Evolutionary conservation across 2,113 vertebrate species (phyloP).

Genomic region (Nycticorax nycticorax): DNA sequence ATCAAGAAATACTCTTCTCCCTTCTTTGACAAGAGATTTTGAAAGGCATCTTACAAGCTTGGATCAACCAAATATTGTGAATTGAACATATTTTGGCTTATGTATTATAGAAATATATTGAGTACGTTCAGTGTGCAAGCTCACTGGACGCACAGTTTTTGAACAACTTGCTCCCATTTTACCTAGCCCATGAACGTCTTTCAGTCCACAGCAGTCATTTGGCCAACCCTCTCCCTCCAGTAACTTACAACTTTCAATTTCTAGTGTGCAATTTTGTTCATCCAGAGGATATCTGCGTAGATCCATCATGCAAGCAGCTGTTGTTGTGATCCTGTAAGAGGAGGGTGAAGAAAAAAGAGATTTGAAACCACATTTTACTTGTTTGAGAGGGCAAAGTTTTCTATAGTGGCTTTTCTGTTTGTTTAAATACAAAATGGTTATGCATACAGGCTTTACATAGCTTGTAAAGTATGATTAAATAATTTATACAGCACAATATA

Average conservation of each 20-base stretch:
- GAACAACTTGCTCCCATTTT: background rate
- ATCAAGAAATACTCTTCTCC: background rate
- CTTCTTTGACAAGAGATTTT: background rate
- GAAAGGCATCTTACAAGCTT: background rate
- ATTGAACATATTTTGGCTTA: background rate
- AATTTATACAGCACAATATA: background rate
- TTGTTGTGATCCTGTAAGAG: conserved; percentile 87
- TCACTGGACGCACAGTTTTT: background rate
- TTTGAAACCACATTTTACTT: background rate
- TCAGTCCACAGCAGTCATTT: background rate
- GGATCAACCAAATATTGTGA: background rate
- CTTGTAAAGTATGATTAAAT: background rate
- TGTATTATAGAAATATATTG: background rate
- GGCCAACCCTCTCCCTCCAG: conserved; percentile 19
- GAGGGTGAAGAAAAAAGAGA: background rate
- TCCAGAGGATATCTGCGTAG: conserved; percentile 91
- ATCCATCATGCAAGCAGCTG: conserved; percentile 97
- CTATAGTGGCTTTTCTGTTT: background rate
- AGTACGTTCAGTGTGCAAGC: background rate
- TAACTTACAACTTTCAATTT: conserved; percentile 95
- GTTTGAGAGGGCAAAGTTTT: background rate
- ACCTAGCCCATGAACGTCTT: background rate
- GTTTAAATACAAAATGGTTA: background rate
- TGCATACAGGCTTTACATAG: background rate
- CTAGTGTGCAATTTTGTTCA: conserved; percentile 93